A percentile compares a stretch with the other conserved stretches of the same genome.
These are phyloP conservation scores for Danio rerio DNA, from an alignment of 2,113 vertebrate species.

Conservation along the genomic window DNA sequence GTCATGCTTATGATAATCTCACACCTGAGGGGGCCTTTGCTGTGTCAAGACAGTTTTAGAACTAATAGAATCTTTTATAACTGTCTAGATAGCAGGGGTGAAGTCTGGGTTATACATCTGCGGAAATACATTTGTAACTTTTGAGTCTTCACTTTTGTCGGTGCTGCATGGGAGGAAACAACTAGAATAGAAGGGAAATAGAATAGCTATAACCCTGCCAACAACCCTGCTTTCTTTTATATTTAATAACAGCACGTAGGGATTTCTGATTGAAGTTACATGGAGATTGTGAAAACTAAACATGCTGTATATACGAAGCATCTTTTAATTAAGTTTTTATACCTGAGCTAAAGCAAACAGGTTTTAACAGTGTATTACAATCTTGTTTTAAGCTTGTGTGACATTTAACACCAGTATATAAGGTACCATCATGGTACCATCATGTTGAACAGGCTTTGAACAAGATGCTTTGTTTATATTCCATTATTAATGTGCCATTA, in stretches of 20 bases:
- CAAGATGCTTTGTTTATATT: neutral
- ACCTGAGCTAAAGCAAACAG: neutral
- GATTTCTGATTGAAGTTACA: neutral
- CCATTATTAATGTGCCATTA: neutral
- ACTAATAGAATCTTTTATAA: slow-evolving; percentile 1
- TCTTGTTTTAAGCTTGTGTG: no score
- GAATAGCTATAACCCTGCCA: neutral
- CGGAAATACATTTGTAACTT: neutral
- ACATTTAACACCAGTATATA: no score
- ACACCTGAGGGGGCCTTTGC: slow-evolving; percentile 7
- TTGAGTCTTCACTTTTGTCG: neutral
- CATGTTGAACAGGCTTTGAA: neutral
- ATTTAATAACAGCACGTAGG: neutral
- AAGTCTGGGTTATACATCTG: slow-evolving; percentile 21
- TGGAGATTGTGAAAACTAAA: neutral
- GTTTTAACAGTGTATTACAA: no score
- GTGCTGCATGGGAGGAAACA: neutral
- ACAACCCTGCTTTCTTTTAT: neutral
- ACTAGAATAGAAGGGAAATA: neutral
- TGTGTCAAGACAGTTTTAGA: slow-evolving; percentile 18
- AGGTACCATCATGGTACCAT: no score
- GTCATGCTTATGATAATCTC: slow-evolving; percentile 10
- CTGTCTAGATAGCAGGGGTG: slow-evolving; percentile 7
- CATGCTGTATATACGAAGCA: neutral
- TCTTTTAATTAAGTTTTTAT: neutral